Conservation (phyloP, 2,797 vertebrate genomes). For the Hippocampus kuda region DNA sequence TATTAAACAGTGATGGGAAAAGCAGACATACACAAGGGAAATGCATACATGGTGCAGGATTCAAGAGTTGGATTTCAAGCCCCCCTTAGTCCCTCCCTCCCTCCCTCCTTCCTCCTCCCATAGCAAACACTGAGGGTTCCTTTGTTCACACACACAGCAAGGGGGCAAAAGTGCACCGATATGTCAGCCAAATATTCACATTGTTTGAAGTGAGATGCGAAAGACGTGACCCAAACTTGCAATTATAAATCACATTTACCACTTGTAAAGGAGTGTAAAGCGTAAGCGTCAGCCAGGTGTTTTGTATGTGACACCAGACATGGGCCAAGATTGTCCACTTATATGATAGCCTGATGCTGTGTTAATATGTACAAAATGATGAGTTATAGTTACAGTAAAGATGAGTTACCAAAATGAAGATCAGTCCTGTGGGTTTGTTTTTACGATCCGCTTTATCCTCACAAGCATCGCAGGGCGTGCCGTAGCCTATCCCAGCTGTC, state of each 20-base stretch:
- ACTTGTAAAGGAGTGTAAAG: neutral
- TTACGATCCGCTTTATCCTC: too few relatives aligned
- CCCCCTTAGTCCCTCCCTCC: neutral
- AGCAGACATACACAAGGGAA: neutral
- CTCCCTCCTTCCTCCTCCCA: neutral
- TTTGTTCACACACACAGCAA: neutral
- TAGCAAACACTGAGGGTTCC: constrained; percentile 1
- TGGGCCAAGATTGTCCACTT: too few relatives aligned
- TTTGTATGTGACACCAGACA: too few relatives aligned
- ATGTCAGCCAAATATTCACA: neutral
- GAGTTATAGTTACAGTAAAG: too few relatives aligned
- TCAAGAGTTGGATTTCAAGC: constrained; percentile 5
- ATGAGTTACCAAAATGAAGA: too few relatives aligned
- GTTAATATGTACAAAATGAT: too few relatives aligned
- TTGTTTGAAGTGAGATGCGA: neutral
- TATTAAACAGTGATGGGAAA: neutral
- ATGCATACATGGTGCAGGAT: neutral
- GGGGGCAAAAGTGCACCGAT: constrained; percentile 5
- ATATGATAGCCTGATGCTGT: too few relatives aligned
- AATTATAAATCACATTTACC: neutral
- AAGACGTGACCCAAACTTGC: neutral
- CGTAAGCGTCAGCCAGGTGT: too few relatives aligned
- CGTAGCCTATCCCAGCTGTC: too few relatives aligned
- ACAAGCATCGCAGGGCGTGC: too few relatives aligned
- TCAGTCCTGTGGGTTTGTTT: too few relatives aligned